Evolutionary conservation across 2,888 invertebrate species (phyloP).

Genomic region (Rhodophaea formosa): DNA sequence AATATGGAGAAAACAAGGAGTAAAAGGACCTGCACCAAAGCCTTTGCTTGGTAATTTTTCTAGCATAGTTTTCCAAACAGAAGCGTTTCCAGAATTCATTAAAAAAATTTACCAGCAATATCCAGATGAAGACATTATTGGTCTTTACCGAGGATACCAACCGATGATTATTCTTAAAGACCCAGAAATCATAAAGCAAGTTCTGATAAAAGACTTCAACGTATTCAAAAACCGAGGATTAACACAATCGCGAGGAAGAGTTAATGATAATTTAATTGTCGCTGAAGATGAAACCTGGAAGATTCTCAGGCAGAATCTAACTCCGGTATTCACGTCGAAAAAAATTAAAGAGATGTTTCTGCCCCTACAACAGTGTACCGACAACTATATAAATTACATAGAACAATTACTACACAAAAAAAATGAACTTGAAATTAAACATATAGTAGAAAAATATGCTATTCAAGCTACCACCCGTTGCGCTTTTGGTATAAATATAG

Average conservation of each 20-base stretch:
- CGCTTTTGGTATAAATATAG: slow-evolving; percentile 43
- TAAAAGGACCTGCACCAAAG: slow-evolving; percentile 31
- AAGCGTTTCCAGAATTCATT: slow-evolving; percentile 5
- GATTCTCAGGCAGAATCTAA: slow-evolving; percentile 41
- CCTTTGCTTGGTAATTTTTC: slow-evolving; percentile 34
- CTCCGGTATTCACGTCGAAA: slow-evolving; percentile 43
- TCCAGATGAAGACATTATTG: slow-evolving; percentile 42
- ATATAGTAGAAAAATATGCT: slow-evolving; percentile 41
- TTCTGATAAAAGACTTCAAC: slow-evolving; percentile 40
- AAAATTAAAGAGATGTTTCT: slow-evolving; percentile 48
- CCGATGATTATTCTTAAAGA: slow-evolving; percentile 40
- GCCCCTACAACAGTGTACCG: slow-evolving; percentile 37
- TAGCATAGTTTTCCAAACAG: slow-evolving; percentile 22
- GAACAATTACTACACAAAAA: slow-evolving; percentile 28
- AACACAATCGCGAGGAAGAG: slow-evolving; percentile 29
- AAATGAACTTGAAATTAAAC: slow-evolving; percentile 38
- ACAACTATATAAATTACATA: slow-evolving; percentile 34
- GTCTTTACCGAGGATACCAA: slow-evolving; percentile 37
- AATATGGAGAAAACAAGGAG: slow-evolving; percentile 32
- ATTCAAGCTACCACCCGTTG: slow-evolving; percentile 45
- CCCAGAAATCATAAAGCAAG: slow-evolving; percentile 38
- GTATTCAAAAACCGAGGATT: slow-evolving; percentile 40
- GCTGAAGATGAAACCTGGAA: slow-evolving; percentile 48
- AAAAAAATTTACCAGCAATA: slow-evolving; percentile 26
- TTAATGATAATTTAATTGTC: slow-evolving; percentile 39